Evolutionary conservation across 1,140 invertebrate genomes (phyloP).

Genomic region (Panagrolaimus sp.): DNA sequence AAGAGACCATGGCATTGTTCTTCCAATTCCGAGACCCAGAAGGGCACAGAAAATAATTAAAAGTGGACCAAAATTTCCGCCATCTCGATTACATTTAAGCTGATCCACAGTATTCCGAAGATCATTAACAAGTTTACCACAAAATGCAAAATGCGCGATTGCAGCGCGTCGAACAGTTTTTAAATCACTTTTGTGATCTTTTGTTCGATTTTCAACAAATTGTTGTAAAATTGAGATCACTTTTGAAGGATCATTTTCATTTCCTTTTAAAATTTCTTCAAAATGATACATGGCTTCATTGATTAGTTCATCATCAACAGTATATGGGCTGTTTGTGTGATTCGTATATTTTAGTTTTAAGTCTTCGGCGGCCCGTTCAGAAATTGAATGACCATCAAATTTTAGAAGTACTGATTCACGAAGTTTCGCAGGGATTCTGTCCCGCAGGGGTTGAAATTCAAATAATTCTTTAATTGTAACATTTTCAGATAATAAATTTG

Average conservation of each 20-base stretch:
- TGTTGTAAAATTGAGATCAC: slow-evolving; percentile 21
- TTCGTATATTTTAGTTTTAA: slow-evolving; percentile 13
- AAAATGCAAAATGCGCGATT: slow-evolving; percentile 51
- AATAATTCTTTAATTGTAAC: slow-evolving; percentile 41
- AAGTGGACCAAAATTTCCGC: slow-evolving; percentile 48
- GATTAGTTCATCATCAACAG: slow-evolving; percentile 27
- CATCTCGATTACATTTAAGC: slow-evolving; percentile 41
- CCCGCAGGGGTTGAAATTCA: slow-evolving; percentile 40
- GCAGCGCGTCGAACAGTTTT: slow-evolving; percentile 31
- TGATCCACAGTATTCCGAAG: slow-evolving; percentile 34
- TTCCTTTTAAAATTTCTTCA: slow-evolving; percentile 23
- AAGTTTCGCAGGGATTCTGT: slow-evolving; percentile 39
- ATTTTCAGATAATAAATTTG: slow-evolving; percentile 32
- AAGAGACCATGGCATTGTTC: slow-evolving; percentile 57
- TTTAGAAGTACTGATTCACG: slow-evolving; percentile 19
- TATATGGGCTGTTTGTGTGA: slow-evolving; percentile 22
- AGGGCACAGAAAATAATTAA: slow-evolving; percentile 54
- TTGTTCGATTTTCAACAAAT: slow-evolving; percentile 23
- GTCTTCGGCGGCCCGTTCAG: not conserved
- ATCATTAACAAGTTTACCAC: slow-evolving; percentile 54
- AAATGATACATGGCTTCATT: not conserved
- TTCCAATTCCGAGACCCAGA: slow-evolving; percentile 50
- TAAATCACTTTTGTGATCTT: slow-evolving; percentile 26
- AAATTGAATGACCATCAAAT: slow-evolving; percentile 8
- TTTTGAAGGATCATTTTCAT: slow-evolving; percentile 14